Conservation (phyloP, 2,113 vertebrate genomes). For the Lagopus muta region DNA sequence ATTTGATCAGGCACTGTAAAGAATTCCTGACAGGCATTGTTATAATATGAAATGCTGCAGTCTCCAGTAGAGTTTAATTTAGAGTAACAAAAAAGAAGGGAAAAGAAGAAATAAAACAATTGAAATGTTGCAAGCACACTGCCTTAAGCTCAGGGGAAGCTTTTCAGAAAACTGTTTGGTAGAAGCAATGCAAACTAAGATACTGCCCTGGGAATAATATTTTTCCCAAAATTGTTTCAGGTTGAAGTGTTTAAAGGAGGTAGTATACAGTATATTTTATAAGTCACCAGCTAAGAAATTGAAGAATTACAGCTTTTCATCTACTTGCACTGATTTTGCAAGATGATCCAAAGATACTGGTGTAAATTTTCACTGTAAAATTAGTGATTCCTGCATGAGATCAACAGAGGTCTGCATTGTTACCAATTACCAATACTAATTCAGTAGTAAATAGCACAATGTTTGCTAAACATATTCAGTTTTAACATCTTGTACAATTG, state of each 20-base stretch:
- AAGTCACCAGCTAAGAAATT: background rate
- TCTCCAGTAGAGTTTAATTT: conserved; percentile 59
- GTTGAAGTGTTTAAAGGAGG: conserved; percentile 32
- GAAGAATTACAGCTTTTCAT: background rate
- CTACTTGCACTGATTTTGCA: background rate
- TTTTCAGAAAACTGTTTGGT: conserved; percentile 5
- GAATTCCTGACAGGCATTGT: conserved; percentile 59
- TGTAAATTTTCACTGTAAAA: conserved; percentile 1
- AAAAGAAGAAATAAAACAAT: conserved; percentile 36
- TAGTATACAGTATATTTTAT: background rate
- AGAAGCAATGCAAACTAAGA: conserved; percentile 22
- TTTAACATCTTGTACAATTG: background rate
- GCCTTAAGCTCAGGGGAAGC: conserved; percentile 18
- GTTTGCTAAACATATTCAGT: background rate
- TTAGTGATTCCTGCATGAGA: background rate
- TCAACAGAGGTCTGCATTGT: background rate
- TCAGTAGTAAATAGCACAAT: background rate
- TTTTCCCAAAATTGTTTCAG: conserved; percentile 36
- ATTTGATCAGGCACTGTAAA: conserved; percentile 55
- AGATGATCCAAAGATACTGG: background rate
- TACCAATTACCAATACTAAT: background rate
- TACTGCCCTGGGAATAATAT: conserved; percentile 28
- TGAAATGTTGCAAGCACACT: conserved; percentile 16
- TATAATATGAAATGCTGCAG: conserved; percentile 38
- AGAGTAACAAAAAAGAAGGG: conserved; percentile 45